These are phyloP conservation scores for Arothron firmamentum DNA, from an alignment of 2,113 vertebrate species.

Conservation along the genomic window DNA sequence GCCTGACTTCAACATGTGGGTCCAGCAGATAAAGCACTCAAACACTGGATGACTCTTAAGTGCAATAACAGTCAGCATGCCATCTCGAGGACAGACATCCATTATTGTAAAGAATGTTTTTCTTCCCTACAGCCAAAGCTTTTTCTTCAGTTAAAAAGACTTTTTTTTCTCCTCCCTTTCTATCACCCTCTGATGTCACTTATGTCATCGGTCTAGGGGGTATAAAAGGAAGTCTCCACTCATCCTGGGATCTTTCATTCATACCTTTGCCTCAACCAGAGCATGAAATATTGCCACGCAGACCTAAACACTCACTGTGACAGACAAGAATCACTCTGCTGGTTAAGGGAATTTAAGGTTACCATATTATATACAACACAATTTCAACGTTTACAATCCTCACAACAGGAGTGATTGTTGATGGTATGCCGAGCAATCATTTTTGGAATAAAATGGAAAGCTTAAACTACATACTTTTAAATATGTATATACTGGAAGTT, in stretches of 20 bases:
- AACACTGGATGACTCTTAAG: conserved; percentile 34
- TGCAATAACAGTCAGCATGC: conserved; percentile 32
- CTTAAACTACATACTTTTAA: neutral
- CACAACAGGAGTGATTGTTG: too few relatives aligned
- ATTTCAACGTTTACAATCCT: neutral
- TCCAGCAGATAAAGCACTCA: conserved; percentile 22
- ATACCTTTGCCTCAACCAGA: conserved; percentile 6
- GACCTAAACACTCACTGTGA: conserved; percentile 15
- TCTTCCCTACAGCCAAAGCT: conserved; percentile 1
- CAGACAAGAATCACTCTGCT: conserved; percentile 9
- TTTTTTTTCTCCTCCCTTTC: conserved; percentile 9
- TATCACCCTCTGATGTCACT: conserved; percentile 21
- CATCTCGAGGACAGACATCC: conserved; percentile 25
- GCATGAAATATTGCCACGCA: conserved; percentile 18
- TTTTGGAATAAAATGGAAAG: neutral
- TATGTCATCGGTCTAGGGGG: conserved; percentile 18
- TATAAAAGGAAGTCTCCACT: conserved; percentile 12
- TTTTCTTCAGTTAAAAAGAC: conserved; percentile 35
- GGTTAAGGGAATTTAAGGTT: conserved; percentile 16
- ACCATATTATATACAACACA: neutral
- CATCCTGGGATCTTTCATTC: conserved; percentile 2
- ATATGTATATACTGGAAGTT: too few relatives aligned
- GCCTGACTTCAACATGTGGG: conserved; percentile 12
- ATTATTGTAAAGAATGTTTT: conserved; percentile 29
- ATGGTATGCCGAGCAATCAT: too few relatives aligned